Conservation (phyloP, 2,888 invertebrate species). For the Tinea trinotella region DNA sequence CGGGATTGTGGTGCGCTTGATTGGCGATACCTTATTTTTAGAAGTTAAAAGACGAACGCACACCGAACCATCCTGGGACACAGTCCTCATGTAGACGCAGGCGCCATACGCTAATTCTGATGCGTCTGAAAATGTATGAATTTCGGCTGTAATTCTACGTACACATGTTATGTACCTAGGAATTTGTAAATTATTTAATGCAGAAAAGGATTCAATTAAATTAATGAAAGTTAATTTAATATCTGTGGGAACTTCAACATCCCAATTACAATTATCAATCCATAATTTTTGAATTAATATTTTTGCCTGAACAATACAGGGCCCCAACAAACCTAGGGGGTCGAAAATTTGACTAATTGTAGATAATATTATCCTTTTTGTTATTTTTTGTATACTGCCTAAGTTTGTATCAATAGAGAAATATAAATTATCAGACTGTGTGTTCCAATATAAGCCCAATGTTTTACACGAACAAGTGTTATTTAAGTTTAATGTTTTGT, state of each 20-base stretch:
- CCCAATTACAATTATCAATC: constrained; percentile 16
- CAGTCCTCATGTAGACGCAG: constrained; percentile 21
- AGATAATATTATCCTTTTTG: constrained; percentile 28
- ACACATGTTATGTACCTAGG: constrained; percentile 12
- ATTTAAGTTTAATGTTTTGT: too few species aligned
- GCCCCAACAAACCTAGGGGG: constrained; percentile 27
- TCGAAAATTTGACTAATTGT: constrained; percentile 27
- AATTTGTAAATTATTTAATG: constrained; percentile 14
- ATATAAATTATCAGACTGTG: background rate
- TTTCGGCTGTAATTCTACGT: background rate
- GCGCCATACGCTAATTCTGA: constrained; percentile 20
- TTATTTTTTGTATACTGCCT: constrained; percentile 17
- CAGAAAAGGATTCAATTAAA: background rate
- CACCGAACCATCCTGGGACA: background rate
- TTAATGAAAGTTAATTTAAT: background rate
- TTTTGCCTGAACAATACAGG: constrained; percentile 19
- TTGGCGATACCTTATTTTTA: constrained; percentile 20
- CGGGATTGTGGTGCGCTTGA: constrained; percentile 20
- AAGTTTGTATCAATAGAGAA: background rate
- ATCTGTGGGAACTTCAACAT: background rate
- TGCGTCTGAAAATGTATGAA: constrained; percentile 23
- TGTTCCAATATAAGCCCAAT: background rate
- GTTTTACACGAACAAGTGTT: background rate
- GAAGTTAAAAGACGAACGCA: constrained; percentile 19
- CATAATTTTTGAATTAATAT: constrained; percentile 19